These are phyloP conservation scores for Stenichneumon culpator DNA, from an alignment of 2,888 invertebrate genomes.

Conservation along the genomic window DNA sequence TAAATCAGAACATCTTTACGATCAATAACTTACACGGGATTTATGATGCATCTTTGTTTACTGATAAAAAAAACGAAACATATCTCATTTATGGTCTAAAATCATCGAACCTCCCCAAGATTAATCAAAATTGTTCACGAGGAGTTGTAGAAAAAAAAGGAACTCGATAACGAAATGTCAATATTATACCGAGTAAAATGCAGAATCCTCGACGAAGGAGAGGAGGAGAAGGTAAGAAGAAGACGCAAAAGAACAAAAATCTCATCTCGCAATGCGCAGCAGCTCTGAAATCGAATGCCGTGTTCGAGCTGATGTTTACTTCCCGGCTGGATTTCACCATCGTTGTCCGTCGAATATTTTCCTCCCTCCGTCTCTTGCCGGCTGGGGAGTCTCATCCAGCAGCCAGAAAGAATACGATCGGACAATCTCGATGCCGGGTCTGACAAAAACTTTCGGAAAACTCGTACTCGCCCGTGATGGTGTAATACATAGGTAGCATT, in stretches of 20 bases:
- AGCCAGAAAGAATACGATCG: constrained; percentile 64
- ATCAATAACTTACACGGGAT: neutral
- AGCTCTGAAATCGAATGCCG: constrained; percentile 59
- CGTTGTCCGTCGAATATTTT: constrained; percentile 52
- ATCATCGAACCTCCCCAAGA: neutral
- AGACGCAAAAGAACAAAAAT: constrained; percentile 34
- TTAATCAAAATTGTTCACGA: neutral
- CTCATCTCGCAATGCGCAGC: constrained; percentile 43
- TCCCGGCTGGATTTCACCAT: constrained; percentile 57
- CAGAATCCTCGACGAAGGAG: neutral
- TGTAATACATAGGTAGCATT: constrained; percentile 22
- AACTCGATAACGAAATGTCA: neutral
- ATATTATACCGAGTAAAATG: neutral
- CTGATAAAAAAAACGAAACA: neutral
- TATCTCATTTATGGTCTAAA: neutral
- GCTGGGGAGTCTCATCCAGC: constrained; percentile 12
- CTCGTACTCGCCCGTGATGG: constrained; percentile 52
- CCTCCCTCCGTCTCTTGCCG: constrained; percentile 23
- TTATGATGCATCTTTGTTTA: neutral
- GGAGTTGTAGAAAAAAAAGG: neutral
- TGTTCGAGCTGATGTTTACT: constrained; percentile 59
- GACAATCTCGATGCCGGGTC: constrained; percentile 56
- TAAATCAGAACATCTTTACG: neutral
- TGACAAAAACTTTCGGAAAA: constrained; percentile 66
- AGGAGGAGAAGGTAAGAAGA: constrained; percentile 9